Base-by-base conservation (phyloP, 2,113 vertebrate genomes). In the Istiophorus platypterus region DNA sequence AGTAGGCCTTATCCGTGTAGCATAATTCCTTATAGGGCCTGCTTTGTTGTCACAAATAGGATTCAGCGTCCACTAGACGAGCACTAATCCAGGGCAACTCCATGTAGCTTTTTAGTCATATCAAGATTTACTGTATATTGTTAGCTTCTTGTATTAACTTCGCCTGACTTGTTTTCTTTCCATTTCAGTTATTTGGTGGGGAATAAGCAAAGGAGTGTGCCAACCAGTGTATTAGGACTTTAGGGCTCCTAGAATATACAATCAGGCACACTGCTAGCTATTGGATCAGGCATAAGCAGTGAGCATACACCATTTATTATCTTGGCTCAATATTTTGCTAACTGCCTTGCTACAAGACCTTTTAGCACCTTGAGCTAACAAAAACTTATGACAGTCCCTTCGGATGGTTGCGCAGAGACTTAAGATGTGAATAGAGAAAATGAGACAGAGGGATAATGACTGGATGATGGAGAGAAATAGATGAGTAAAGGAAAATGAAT, bases 11-110 rank as follows among this genome's bases (percentile, higher is more conserved):
- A 84, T 85, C 76, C 68, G 49, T 82, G 80, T 67, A 74, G 54
- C 49, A 74, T 72, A 78, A 86, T 69, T 82, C 81, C 49, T 76
- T 73, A 61, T 61, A 72, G 66, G 41, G 42, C 22, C n/a, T 56
- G 63, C 81, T 90, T 88, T 86, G 61, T 89, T 82, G 78, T 83
- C 73, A 66, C n/a, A 82, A 85, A 85, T 57, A 68, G 81, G 85
- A 87, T 88, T 89, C 49, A 70, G 76, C n/a, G 56, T 86, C 89
- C 76, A 87, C 69, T 79, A 42, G 82, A 89, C 71, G 8, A 69
- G 59, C 85, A 80, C 83, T 91, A 89, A 93, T 87, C 86, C 78
- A 63, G 49, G 31, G 54, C 51, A 71, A 76, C 73, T 71, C 24
- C 57, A 66, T 83, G 77, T 65, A 37, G 49, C 73, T 74, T 85